phyloP scores from a whole-genome alignment of 2,113 vertebrate species.

The Hemicordylus capensis region DNA sequence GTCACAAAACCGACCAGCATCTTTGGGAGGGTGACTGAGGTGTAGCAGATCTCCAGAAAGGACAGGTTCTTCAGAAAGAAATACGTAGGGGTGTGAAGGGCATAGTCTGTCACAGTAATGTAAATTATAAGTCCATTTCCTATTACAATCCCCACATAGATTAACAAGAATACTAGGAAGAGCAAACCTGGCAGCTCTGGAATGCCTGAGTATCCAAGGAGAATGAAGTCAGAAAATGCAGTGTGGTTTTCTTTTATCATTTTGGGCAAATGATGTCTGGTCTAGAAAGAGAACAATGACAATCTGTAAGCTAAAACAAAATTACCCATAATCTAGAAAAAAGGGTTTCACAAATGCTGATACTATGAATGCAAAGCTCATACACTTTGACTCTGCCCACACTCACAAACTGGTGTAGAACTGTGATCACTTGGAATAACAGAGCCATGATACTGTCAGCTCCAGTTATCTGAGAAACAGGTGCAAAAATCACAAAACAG shows the following conservation, averaged over 20 bases:
- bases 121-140: conserved; percentile 55
- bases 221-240: conserved; percentile 45
- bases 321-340: background rate
- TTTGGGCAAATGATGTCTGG: background rate
- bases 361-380: too few species aligned
- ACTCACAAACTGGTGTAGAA: too few species aligned
- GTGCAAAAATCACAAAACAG: too few species aligned
- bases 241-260: background rate
- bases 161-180: conserved; percentile 45
- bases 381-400: too few species aligned
- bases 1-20: conserved; percentile 49
- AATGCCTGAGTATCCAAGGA: conserved; percentile 49
- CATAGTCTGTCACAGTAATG: conserved; percentile 37
- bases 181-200: conserved; percentile 41
- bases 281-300: background rate
- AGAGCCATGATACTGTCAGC: too few species aligned
- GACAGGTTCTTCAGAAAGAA: too few species aligned
- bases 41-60: conserved; percentile 20
- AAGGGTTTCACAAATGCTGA: too few species aligned
- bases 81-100: conserved; percentile 54
- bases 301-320: too few species aligned
- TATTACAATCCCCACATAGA: conserved; percentile 47
- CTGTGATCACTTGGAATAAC: too few species aligned
- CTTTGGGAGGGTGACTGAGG: conserved; percentile 57
- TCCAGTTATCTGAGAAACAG: too few species aligned